A percentile compares a stretch with the other conserved stretches of the same genome.
Conservation (phyloP, 2,888 invertebrate genomes). For the Ischnus inquisitorius region DNA sequence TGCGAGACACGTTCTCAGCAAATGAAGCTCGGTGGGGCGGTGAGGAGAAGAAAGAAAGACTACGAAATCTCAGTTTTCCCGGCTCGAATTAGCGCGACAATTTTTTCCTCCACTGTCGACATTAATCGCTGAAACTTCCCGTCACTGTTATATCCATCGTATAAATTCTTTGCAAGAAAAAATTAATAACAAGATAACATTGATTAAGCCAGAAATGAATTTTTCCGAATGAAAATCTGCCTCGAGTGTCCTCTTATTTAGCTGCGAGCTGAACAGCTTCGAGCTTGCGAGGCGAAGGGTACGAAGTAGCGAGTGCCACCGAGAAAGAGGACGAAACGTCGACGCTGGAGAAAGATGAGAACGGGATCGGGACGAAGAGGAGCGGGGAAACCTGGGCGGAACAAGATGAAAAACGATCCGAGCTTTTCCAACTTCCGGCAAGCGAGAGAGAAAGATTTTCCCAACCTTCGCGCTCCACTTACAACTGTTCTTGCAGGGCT, state of each 20-base stretch:
- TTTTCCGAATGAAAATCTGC: conserved; percentile 26
- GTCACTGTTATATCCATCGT: neutral
- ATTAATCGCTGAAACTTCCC: neutral
- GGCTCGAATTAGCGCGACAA: neutral
- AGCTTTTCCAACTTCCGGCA: conserved; percentile 48
- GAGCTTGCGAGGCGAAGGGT: conserved; percentile 38
- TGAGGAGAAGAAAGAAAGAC: neutral
- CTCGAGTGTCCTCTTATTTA: conserved; percentile 56
- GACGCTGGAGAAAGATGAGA: conserved; percentile 43
- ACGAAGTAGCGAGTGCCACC: conserved; percentile 46
- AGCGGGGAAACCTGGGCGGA: conserved; percentile 44
- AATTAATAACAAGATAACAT: neutral
- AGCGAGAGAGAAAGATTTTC: conserved; percentile 20
- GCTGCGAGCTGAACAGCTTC: conserved; percentile 33
- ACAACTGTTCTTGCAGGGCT: conserved; percentile 54
- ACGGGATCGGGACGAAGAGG: conserved; percentile 6
- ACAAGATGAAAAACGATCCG: conserved; percentile 66
- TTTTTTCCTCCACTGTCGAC: neutral
- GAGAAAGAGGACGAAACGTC: neutral
- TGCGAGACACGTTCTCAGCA: conserved; percentile 5
- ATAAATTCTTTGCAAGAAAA: neutral
- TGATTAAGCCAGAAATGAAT: neutral
- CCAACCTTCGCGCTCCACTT: conserved; percentile 54
- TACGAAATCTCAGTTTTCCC: neutral
- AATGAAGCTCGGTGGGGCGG: conserved; percentile 19